phyloP scores from a whole-genome alignment of 2,113 vertebrate genomes.

The Apteryx mantelli region DNA sequence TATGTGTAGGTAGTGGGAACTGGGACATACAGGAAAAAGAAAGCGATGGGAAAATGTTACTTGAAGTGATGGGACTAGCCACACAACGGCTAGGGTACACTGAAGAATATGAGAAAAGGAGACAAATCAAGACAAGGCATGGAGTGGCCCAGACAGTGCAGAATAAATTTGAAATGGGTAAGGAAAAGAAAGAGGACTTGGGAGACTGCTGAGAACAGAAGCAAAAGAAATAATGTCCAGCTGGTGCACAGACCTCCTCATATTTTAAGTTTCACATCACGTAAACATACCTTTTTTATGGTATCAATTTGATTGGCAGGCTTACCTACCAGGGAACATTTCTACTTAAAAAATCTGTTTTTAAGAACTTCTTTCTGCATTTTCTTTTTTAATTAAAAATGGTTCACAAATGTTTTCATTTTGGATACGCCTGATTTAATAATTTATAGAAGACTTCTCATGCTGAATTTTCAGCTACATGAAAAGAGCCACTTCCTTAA shows the following conservation, averaged over 20 bases:
- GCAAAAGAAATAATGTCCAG: background rate
- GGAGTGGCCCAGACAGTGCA: background rate
- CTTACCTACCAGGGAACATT: background rate
- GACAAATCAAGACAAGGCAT: background rate
- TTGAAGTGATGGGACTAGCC: accelerated
- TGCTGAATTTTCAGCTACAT: slow-evolving; percentile 10
- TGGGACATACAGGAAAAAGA: background rate
- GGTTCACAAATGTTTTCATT: background rate
- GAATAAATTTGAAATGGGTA: background rate
- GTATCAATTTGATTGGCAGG: background rate
- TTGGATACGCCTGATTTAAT: background rate
- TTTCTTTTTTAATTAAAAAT: background rate
- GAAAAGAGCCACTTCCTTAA: background rate
- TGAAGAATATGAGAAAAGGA: background rate
- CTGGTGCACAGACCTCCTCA: background rate
- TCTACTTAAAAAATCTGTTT: background rate
- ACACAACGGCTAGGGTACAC: accelerated
- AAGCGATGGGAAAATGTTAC: background rate
- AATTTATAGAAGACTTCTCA: background rate
- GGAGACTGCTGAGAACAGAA: background rate
- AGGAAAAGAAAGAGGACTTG: background rate
- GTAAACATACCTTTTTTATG: background rate
- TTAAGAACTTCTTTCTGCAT: background rate
- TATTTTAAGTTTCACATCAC: background rate
- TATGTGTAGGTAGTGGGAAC: background rate